Evolutionary conservation across 2,888 invertebrate species (phyloP).

Genomic region (Campoplex capitator): DNA sequence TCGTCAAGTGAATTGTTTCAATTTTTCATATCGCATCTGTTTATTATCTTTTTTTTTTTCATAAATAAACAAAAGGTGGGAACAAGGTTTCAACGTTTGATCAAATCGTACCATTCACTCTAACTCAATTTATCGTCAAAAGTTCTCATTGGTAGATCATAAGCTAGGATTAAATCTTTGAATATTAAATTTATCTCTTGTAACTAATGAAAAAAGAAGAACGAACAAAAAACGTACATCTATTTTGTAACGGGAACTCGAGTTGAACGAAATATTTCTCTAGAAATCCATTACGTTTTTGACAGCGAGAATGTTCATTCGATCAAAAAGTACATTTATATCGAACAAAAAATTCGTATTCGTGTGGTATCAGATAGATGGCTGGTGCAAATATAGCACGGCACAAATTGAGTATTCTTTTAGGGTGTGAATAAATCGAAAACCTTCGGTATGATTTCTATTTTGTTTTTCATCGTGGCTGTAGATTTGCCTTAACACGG

Average conservation of each 20-base stretch:
- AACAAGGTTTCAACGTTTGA: conserved; percentile 60
- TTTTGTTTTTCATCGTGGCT: conserved; percentile 46
- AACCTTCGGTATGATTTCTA: conserved; percentile 21
- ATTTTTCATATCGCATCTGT: neutral
- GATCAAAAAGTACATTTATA: neutral
- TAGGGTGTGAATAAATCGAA: conserved; percentile 26
- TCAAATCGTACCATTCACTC: conserved; percentile 44
- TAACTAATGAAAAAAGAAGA: conserved; percentile 37
- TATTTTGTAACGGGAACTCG: conserved; percentile 66
- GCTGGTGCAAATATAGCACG: conserved; percentile 33
- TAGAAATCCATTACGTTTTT: conserved; percentile 46
- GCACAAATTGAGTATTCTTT: conserved; percentile 41
- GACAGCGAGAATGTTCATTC: neutral
- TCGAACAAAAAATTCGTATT: conserved; percentile 27
- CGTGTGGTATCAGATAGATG: conserved; percentile 47
- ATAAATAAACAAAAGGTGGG: conserved; percentile 60
- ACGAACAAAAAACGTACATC: conserved; percentile 47
- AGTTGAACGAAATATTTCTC: conserved; percentile 61
- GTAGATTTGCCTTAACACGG: conserved; percentile 52
- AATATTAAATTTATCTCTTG: conserved; percentile 65
- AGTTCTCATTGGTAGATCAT: conserved; percentile 64
- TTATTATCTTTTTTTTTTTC: conserved; percentile 18
- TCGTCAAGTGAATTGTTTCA: neutral
- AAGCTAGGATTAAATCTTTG: conserved; percentile 65
- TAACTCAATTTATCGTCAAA: conserved; percentile 54